Evolutionary conservation across 2,113 vertebrate species (phyloP).

Genomic region (Bujurquina vittata): DNA sequence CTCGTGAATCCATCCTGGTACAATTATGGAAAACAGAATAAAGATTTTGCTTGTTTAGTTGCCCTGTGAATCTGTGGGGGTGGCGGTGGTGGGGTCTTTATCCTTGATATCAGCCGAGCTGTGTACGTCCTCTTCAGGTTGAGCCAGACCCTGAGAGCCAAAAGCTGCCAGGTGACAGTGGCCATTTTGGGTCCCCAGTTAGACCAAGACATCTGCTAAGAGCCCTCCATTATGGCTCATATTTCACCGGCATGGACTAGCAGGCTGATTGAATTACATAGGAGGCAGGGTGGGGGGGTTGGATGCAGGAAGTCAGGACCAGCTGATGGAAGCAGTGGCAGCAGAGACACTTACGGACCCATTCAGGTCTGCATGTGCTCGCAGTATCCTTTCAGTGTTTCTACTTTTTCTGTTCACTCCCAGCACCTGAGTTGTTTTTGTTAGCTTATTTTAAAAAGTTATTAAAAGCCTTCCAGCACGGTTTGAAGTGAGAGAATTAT

Average conservation of each 20-base stretch:
- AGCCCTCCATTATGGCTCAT: constrained; percentile 48
- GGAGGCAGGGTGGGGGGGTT: background rate
- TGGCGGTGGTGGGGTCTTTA: background rate
- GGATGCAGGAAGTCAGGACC: background rate
- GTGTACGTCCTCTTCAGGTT: background rate
- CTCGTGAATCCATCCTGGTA: background rate
- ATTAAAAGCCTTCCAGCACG: background rate
- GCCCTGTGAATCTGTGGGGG: background rate
- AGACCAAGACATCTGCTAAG: constrained; percentile 49
- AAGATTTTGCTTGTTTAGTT: fast-evolving
- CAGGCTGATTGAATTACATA: constrained; percentile 67
- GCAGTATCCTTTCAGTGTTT: no score
- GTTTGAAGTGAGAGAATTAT: background rate
- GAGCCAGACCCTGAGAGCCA: background rate
- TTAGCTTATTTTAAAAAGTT: no score
- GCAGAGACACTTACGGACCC: background rate
- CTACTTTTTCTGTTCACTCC: no score
- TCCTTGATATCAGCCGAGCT: background rate
- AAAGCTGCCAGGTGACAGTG: constrained; percentile 3
- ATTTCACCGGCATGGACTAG: constrained; percentile 60
- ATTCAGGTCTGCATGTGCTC: background rate
- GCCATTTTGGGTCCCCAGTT: constrained; percentile 38
- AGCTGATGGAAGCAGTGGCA: background rate
- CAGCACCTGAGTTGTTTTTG: no score
- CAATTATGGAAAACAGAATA: background rate